phyloP scores from a whole-genome alignment of 2,888 invertebrate genomes.

The Hemaris fuciformis region DNA sequence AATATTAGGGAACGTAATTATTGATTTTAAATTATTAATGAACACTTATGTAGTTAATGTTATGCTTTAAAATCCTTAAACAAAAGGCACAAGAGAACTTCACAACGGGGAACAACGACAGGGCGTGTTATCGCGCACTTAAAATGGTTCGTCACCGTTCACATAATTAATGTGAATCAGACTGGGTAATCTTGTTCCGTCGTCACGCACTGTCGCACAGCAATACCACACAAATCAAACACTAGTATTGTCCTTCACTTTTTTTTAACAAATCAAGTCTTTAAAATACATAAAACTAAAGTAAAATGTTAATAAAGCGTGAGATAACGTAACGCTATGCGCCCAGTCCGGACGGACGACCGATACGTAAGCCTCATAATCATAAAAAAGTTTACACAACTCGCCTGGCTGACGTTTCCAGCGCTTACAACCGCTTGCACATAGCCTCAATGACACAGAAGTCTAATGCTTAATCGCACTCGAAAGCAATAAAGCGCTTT shows the following conservation, averaged over 20 bases:
- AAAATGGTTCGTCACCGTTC: constrained; percentile 74
- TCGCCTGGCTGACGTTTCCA: constrained; percentile 31
- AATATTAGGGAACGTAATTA: constrained; percentile 36
- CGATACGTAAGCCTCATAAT: constrained; percentile 54
- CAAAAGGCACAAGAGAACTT: constrained; percentile 28
- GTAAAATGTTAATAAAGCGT: constrained; percentile 39
- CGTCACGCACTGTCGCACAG: constrained; percentile 52
- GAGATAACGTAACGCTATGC: constrained; percentile 50
- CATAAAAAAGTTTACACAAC: constrained; percentile 75
- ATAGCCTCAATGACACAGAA: not conserved
- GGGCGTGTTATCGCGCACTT: constrained; percentile 73
- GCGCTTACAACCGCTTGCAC: constrained; percentile 42
- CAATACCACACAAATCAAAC: constrained; percentile 29
- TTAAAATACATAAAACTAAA: constrained; percentile 29
- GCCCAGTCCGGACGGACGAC: constrained; percentile 53
- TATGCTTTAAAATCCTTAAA: constrained; percentile 34
- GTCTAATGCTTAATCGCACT: constrained; percentile 14
- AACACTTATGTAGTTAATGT: constrained; percentile 30
- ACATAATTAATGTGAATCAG: constrained; percentile 77
- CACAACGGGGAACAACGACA: constrained; percentile 39
- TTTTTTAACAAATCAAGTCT: constrained; percentile 22
- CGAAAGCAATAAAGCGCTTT: constrained; percentile 53
- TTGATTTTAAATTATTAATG: constrained; percentile 65
- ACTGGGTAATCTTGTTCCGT: constrained; percentile 50
- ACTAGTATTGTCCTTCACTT: constrained; percentile 21